Percentiles rank a stretch among this genome's conserved stretches.
These are phyloP conservation scores for Taxidea taxus DNA, from an alignment of 2,113 vertebrate genomes.

Conservation along the genomic window DNA sequence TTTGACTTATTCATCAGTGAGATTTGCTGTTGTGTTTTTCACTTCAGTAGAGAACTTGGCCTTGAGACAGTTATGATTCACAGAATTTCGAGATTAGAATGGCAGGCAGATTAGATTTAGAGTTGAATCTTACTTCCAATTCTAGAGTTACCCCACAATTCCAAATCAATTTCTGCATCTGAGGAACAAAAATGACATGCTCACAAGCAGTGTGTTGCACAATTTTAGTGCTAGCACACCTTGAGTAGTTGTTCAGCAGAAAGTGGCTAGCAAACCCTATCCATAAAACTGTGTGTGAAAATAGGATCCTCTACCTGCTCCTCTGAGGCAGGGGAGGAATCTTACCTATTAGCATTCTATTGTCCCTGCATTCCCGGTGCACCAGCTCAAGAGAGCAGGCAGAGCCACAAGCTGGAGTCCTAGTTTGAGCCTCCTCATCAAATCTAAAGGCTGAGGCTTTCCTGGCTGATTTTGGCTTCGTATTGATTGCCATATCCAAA, in stretches of 20 bases:
- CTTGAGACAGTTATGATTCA: neutral
- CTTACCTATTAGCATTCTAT: neutral
- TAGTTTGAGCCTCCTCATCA: neutral
- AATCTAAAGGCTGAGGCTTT: neutral
- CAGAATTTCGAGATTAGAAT: neutral
- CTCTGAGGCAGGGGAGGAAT: neutral
- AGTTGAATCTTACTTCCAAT: neutral
- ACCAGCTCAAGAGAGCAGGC: too few species aligned
- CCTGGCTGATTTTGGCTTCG: neutral
- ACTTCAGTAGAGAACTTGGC: neutral
- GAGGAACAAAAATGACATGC: neutral
- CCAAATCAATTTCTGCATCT: neutral
- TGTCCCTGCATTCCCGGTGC: neutral
- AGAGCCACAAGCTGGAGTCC: neutral
- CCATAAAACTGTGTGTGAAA: neutral
- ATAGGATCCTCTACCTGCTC: neutral
- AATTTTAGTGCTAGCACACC: neutral
- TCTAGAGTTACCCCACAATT: neutral
- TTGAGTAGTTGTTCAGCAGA: neutral
- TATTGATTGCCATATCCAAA: neutral
- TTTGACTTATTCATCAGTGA: neutral
- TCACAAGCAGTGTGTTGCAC: neutral
- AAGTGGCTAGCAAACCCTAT: neutral
- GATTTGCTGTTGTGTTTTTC: neutral
- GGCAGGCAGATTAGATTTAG: neutral